These are phyloP conservation scores for Diorhabda sublineata DNA, from an alignment of 1,140 invertebrate species.

Conservation along the genomic window DNA sequence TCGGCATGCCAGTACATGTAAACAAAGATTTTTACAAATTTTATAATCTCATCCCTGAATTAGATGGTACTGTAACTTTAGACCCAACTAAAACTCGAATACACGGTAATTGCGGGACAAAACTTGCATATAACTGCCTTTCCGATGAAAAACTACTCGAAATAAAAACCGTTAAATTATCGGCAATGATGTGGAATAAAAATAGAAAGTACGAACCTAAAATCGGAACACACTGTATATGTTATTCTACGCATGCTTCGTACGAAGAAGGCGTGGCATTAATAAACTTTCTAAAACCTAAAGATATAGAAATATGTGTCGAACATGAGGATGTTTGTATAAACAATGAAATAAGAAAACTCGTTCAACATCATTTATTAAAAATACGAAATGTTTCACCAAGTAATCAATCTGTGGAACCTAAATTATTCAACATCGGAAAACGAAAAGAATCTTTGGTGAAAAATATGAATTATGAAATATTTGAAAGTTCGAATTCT, in stretches of 20 bases:
- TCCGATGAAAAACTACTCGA: conserved; percentile 21
- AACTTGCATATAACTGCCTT: conserved; percentile 34
- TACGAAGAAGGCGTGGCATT: conserved; percentile 54
- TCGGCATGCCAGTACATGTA: conserved; percentile 56
- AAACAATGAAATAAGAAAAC: conserved; percentile 27
- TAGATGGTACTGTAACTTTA: conserved; percentile 47
- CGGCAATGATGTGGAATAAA: conserved; percentile 52
- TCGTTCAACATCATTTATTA: conserved; percentile 35
- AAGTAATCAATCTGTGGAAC: background rate
- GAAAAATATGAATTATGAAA: background rate
- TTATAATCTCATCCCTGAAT: conserved; percentile 47
- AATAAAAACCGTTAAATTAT: conserved; percentile 50
- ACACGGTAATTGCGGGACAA: conserved; percentile 40
- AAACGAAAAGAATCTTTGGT: background rate
- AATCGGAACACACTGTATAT: conserved; percentile 50
- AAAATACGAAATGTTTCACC: conserved; percentile 23
- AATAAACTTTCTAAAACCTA: conserved; percentile 53
- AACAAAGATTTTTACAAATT: conserved; percentile 37
- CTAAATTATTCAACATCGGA: conserved; percentile 22
- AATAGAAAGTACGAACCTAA: conserved; percentile 35
- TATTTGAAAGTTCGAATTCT: background rate
- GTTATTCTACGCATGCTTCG: conserved; percentile 63
- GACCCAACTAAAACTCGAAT: conserved; percentile 44
- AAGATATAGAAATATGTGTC: conserved; percentile 52
- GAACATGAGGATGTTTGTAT: conserved; percentile 27